Conservation (phyloP, 2,113 vertebrate genomes). For the Callorhinus ursinus region DNA sequence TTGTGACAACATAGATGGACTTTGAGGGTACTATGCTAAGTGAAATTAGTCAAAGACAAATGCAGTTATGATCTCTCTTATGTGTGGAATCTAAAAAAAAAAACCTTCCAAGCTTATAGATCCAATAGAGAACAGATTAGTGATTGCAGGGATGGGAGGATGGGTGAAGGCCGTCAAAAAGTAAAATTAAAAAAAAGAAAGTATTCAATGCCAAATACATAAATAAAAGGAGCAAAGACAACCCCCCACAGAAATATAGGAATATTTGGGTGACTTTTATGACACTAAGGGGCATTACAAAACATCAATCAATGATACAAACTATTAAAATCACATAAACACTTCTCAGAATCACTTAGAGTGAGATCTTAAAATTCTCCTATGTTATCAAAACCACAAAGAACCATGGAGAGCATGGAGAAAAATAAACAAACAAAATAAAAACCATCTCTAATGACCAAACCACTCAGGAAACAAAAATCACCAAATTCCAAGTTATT, state of each 20-base stretch:
- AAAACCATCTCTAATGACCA: constrained; percentile 30
- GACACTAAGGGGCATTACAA: background rate
- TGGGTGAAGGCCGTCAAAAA: background rate
- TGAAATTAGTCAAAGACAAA: background rate
- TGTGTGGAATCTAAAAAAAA: background rate
- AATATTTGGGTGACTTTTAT: background rate
- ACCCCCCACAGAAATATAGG: background rate
- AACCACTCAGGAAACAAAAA: constrained; percentile 2
- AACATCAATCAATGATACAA: background rate
- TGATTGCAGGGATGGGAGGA: no score
- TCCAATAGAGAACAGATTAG: background rate
- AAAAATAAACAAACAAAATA: background rate
- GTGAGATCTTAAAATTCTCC: background rate
- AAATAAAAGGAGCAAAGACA: background rate
- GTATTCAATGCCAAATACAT: background rate
- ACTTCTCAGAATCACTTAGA: background rate
- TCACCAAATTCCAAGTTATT: constrained; percentile 11
- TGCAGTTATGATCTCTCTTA: background rate
- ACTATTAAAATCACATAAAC: background rate
- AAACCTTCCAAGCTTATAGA: background rate
- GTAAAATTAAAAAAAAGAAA: background rate
- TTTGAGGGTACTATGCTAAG: background rate
- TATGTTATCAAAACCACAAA: background rate
- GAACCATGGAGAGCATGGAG: background rate
- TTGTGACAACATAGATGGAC: background rate